A percentile compares a stretch with the other conserved stretches of the same genome.
phyloP scores from a whole-genome alignment of 2,888 invertebrate species.

The Zonitis immaculata region DNA sequence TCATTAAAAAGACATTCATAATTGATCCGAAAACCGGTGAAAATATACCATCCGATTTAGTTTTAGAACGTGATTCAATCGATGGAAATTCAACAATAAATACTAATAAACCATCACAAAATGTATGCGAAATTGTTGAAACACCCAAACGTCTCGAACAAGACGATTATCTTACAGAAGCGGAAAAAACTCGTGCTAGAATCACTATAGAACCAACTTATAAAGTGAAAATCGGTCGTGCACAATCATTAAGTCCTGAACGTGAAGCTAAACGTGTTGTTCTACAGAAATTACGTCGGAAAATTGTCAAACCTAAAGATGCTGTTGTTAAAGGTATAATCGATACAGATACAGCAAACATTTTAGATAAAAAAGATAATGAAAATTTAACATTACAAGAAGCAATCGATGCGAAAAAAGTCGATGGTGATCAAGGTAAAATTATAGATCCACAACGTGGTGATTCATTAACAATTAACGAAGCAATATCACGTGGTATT shows the following conservation, averaged over 20 bases:
- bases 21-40: conserved; percentile 78
- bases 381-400: conserved; percentile 67
- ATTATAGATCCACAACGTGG: conserved; percentile 81
- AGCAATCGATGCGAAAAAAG: conserved; percentile 64
- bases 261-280: conserved; percentile 64
- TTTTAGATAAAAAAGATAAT: conserved; percentile 61
- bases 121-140: no score
- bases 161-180: conserved; percentile 48
- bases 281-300: conserved; percentile 74
- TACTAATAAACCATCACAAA: no score
- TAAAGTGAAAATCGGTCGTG: conserved; percentile 59
- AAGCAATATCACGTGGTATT: conserved; percentile 80
- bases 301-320: conserved; percentile 68
- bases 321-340: conserved; percentile 75
- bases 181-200: conserved; percentile 56
- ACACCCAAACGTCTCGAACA: conserved; percentile 10
- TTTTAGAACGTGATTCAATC: conserved; percentile 71
- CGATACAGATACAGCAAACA: conserved; percentile 68
- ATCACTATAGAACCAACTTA: conserved; percentile 63
- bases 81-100: conserved; percentile 53
- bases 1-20: conserved; percentile 57
- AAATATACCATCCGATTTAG: conserved; percentile 74
- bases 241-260: conserved; percentile 56
- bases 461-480: conserved; percentile 71
- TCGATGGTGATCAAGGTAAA: conserved; percentile 70